phyloP scores from a whole-genome alignment of 2,797 vertebrate species.

The Chromis chromis region DNA sequence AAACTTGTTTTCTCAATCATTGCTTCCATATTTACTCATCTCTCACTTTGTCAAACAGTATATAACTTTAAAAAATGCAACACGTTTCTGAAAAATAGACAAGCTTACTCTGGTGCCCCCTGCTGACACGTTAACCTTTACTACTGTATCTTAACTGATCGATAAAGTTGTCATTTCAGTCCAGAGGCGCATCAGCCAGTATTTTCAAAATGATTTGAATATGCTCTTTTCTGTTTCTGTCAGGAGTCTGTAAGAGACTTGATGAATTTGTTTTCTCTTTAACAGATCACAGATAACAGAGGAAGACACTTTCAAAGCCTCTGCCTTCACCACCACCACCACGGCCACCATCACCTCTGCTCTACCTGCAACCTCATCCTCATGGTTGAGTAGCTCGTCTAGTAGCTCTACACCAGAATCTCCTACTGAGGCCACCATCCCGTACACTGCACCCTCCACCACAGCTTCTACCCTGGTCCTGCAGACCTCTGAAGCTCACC shows the following conservation, averaged over 20 bases:
- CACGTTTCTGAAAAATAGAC: not conserved
- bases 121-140: not conserved
- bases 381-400: slow-evolving; percentile 54
- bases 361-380: slow-evolving; percentile 42
- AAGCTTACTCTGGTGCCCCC: not conserved
- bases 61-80: not conserved
- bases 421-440: slow-evolving; percentile 49
- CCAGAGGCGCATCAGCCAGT: too few relatives aligned
- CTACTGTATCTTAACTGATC: too few relatives aligned
- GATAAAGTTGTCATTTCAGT: too few relatives aligned
- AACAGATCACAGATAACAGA: slow-evolving; percentile 62
- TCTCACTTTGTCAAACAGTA: not conserved
- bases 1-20: not conserved
- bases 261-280: slow-evolving; percentile 8
- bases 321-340: slow-evolving; percentile 28
- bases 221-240: too few relatives aligned
- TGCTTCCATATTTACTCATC: not conserved
- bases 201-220: too few relatives aligned
- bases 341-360: slow-evolving; percentile 26
- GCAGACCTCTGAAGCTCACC: slow-evolving; percentile 34
- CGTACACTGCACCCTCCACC: slow-evolving; percentile 57
- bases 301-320: slow-evolving; percentile 49
- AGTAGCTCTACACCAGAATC: slow-evolving; percentile 41
- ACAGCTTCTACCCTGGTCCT: slow-evolving; percentile 22
- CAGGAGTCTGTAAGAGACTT: not conserved